phyloP scores from a whole-genome alignment of 2,113 vertebrate species.

The Trachemys scripta region DNA sequence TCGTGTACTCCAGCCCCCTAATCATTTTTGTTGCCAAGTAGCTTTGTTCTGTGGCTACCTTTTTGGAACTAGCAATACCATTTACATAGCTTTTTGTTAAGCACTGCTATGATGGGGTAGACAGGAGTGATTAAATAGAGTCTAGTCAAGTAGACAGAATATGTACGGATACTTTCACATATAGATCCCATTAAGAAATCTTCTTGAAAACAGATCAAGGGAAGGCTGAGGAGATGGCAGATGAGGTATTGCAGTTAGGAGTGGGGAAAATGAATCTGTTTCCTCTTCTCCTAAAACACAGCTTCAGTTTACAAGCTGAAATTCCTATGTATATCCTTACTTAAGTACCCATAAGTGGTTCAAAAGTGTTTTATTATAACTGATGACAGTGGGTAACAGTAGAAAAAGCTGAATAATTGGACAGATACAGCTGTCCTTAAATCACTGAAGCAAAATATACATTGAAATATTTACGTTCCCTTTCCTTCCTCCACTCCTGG shows the following conservation, averaged over 20 bases:
- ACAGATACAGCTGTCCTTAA: background rate
- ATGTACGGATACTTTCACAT: background rate
- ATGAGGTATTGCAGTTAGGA: background rate
- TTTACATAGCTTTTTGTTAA: background rate
- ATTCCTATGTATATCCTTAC: background rate
- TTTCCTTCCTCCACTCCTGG: background rate
- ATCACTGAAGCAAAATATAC: background rate
- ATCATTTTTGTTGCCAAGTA: no score
- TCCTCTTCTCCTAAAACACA: background rate
- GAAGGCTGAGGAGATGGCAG: background rate
- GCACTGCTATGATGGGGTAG: background rate
- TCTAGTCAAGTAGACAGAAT: background rate
- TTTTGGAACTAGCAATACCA: background rate
- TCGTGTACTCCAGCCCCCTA: no score
- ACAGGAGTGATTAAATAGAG: background rate
- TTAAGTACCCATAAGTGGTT: background rate
- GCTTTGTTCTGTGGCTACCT: background rate
- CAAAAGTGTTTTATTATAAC: background rate
- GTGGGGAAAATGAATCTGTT: background rate
- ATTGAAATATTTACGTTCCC: conserved; percentile 29
- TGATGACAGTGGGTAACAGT: background rate
- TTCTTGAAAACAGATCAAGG: background rate
- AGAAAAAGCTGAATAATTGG: background rate
- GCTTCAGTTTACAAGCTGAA: background rate
- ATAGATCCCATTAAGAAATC: background rate